Conservation (phyloP, 2,113 vertebrate species). For the Acrocephalus kingi region DNA sequence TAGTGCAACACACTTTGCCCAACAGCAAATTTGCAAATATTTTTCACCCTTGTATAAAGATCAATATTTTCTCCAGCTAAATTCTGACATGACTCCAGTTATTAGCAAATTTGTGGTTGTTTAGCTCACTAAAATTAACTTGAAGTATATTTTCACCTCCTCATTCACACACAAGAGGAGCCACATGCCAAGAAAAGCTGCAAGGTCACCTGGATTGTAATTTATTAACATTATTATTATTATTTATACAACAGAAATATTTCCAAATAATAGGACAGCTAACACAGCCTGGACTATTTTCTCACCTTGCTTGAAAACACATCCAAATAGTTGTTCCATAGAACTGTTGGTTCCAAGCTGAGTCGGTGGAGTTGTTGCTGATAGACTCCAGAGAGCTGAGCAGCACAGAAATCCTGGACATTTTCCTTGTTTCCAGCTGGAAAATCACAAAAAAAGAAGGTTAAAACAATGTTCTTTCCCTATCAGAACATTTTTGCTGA, state of each 20-base stretch:
- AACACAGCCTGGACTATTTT: background rate
- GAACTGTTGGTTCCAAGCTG: background rate
- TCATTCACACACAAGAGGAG: background rate
- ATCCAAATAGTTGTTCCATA: background rate
- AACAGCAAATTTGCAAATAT: background rate
- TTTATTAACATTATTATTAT: background rate
- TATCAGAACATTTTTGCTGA: background rate
- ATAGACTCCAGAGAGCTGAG: background rate
- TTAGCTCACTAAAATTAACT: background rate
- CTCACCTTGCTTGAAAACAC: background rate
- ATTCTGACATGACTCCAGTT: background rate
- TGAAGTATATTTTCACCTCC: background rate
- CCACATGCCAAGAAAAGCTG: background rate
- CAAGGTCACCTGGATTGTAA: background rate
- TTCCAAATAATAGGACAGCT: background rate
- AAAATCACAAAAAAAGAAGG: background rate
- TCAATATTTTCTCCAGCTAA: background rate
- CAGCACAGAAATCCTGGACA: background rate
- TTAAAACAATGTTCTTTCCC: background rate
- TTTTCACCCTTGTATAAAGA: background rate
- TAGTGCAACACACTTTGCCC: background rate
- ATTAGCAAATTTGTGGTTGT: background rate
- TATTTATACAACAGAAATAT: background rate
- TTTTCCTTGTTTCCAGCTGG: background rate
- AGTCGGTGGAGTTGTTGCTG: background rate